Base-by-base conservation (phyloP, 2,888 invertebrate genomes). In the Scrobipalpa atriplicella region DNA sequence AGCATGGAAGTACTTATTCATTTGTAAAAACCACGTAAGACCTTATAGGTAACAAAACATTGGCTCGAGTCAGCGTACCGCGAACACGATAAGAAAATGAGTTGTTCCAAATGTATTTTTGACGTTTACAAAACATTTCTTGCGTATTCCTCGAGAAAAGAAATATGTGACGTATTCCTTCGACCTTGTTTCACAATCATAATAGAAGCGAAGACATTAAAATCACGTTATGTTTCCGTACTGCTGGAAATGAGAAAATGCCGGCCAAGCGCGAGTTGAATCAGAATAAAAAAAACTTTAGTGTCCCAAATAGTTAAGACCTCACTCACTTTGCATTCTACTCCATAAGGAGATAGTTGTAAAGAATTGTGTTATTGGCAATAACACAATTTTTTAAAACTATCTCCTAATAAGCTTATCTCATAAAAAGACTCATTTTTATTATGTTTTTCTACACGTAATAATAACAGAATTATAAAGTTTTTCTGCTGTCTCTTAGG, bases 81-180 rank as follows among this genome's bases (percentile, higher is more conserved):
- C 29, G 8, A 58, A 58, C 36, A 2, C 29, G 58, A 58, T 58
- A 58, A 58, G 58, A 11, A 36, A 58, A 52, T 18, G 18, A 9
- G 16, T 19, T 52, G n/a, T 13, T 47, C n/a, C 52, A 52, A 52
- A 58, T 58, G 58, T 58, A 36, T 58, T 58, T 38, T 11, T 58
- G 36, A 58, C 36, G 58, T 58, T 58, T 58, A 58, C 58, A 58
- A 58, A 58, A 38, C 58, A 58, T n/a, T 38, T 16, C 38, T 56
- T 29, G 29, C 54, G 54, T 56, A 29, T 56, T 56, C 29, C 29
- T 29, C 9, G 58, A 13, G n/a, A 58, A 56, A 38, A 58, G 58
- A 38, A 58, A 58, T 58, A 29, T 58, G 29, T 58, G 9, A 29
- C 19, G 54, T 41, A 43, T 47, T 47, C 47, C 47, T 47, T 16